A percentile compares a stretch with the other conserved stretches of the same genome.
Conservation (phyloP, 2,888 invertebrate genomes). For the Tolmerus cingulatus region DNA sequence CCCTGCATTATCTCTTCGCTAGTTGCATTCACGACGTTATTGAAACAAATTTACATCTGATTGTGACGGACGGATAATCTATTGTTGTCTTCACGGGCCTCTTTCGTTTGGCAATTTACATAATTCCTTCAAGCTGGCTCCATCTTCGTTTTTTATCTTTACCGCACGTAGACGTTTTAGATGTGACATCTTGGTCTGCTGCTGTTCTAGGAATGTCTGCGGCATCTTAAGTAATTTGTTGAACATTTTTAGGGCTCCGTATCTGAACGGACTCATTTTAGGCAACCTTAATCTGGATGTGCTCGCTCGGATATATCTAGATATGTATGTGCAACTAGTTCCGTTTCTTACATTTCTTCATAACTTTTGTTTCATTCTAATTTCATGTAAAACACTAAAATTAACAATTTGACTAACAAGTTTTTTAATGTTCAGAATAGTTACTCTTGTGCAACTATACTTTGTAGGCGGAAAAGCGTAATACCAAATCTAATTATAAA, state of each 20-base stretch:
- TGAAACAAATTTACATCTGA: slow-evolving; percentile 17
- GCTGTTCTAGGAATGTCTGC: not conserved
- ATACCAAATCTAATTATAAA: too few relatives aligned
- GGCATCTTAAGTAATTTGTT: not conserved
- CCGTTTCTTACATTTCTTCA: not conserved
- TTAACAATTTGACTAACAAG: too few relatives aligned
- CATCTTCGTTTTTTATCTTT: not conserved
- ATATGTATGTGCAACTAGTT: not conserved
- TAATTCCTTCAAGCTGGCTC: not conserved
- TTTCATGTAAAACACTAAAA: not conserved
- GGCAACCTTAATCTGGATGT: not conserved
- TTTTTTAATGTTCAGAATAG: too few relatives aligned
- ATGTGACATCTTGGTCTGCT: not conserved
- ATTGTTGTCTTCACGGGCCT: not conserved
- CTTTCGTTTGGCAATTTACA: not conserved
- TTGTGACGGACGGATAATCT: slow-evolving; percentile 19
- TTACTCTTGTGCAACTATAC: too few relatives aligned
- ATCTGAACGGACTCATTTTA: not conserved
- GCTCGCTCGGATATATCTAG: not conserved
- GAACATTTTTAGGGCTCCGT: not conserved
- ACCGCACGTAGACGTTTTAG: not conserved
- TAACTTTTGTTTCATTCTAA: not conserved
- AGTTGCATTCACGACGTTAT: not conserved
- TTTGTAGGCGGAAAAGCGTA: too few relatives aligned
- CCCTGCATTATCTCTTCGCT: not conserved